A percentile compares a stretch with the other conserved stretches of the same genome.
These are phyloP conservation scores for Hydrochoerus hydrochaeris DNA, from an alignment of 2,113 vertebrate species.

Conservation along the genomic window DNA sequence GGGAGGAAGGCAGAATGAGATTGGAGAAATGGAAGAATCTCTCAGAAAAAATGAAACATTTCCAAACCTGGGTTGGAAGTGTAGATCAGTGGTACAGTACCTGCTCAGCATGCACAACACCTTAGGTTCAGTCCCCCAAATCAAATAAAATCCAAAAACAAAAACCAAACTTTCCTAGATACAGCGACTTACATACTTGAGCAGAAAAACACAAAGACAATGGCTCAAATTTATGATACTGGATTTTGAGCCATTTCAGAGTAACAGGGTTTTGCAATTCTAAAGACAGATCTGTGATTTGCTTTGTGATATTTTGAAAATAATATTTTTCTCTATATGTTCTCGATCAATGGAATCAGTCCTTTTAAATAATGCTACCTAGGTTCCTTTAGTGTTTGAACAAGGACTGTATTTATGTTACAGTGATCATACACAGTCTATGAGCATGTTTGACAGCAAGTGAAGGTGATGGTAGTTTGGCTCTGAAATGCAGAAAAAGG, in stretches of 20 bases:
- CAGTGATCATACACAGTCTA: neutral
- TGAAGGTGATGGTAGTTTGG: neutral
- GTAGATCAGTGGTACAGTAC: neutral
- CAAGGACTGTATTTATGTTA: neutral
- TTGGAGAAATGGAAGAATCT: neutral
- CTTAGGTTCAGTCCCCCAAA: neutral
- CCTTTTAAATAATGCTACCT: neutral
- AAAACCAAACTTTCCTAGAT: neutral
- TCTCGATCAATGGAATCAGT: neutral
- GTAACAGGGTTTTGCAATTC: neutral
- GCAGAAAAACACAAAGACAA: neutral
- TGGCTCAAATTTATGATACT: neutral
- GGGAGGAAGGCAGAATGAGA: neutral
- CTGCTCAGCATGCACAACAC: neutral
- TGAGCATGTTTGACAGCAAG: neutral
- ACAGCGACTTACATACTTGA: neutral
- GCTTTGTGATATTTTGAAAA: slow-evolving; percentile 18
- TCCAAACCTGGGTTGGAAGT: neutral
- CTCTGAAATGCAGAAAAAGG: neutral
- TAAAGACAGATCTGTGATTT: neutral
- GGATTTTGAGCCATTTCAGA: too few species aligned
- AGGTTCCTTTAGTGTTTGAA: neutral
- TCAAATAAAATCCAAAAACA: neutral
- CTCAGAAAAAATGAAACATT: neutral
- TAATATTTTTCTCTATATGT: neutral